Percentiles rank a stretch among this genome's conserved stretches.
Conservation (phyloP, 2,888 invertebrate species). For the Colletes collaris region DNA sequence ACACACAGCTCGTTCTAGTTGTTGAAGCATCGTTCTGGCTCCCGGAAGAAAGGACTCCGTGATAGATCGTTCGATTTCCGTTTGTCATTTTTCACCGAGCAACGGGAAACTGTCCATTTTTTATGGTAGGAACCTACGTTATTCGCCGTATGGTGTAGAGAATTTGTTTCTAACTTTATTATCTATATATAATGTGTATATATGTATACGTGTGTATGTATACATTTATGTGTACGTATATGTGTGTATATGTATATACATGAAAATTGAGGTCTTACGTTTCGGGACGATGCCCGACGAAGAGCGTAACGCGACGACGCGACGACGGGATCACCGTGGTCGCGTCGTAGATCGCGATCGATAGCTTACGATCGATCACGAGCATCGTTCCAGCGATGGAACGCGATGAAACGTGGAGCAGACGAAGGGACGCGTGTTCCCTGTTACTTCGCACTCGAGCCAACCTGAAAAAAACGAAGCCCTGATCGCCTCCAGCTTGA, state of each 20-base stretch:
- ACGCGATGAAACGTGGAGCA: conserved; percentile 15
- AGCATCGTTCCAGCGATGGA: conserved; percentile 22
- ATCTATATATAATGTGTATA: conserved; percentile 3
- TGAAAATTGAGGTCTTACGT: conserved; percentile 10
- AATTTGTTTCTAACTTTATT: conserved; percentile 50
- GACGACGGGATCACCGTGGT: neutral
- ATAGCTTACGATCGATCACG: conserved; percentile 21
- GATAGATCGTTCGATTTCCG: conserved; percentile 15
- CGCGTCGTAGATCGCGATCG: conserved; percentile 10
- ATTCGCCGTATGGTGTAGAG: conserved; percentile 47
- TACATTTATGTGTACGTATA: too few species aligned
- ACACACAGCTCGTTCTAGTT: conserved; percentile 45
- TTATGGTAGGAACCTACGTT: conserved; percentile 55
- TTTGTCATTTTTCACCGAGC: conserved; percentile 27
- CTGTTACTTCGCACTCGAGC: conserved; percentile 24
- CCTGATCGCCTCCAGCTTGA: conserved; percentile 74
- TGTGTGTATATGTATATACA: neutral
- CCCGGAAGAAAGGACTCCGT: conserved; percentile 20
- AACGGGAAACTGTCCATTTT: conserved; percentile 51
- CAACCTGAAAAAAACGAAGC: conserved; percentile 50
- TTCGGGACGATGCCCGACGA: conserved; percentile 43
- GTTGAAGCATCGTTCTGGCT: conserved; percentile 52
- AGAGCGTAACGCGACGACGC: conserved; percentile 21
- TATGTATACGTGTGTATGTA: too few species aligned
- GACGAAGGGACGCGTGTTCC: conserved; percentile 13